phyloP scores from a whole-genome alignment of 2,888 invertebrate species.

The Camponotus fellah region DNA sequence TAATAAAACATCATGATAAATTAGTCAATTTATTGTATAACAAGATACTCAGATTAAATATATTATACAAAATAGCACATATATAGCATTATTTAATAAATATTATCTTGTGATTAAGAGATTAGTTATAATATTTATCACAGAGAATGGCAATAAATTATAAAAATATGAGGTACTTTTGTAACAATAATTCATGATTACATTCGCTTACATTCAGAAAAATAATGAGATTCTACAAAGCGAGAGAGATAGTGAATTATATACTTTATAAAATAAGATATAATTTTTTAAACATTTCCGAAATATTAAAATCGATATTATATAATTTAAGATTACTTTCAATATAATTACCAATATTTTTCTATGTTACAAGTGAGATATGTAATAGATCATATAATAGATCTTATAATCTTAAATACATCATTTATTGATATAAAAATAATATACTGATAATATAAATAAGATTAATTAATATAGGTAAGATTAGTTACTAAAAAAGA shows the following conservation, averaged over 20 bases:
- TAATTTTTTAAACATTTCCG: neutral
- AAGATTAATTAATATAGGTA: neutral
- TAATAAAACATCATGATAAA: constrained; percentile 27
- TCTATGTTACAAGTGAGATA: neutral
- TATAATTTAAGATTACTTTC: neutral
- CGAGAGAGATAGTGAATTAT: neutral
- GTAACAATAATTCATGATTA: neutral
- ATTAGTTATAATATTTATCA: constrained; percentile 9
- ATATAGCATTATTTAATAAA: neutral
- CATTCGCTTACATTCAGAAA: neutral
- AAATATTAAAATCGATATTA: neutral
- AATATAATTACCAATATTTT: neutral
- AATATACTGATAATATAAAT: neutral
- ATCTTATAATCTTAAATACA: neutral
- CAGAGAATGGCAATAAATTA: constrained; percentile 10
- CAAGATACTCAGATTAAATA: neutral
- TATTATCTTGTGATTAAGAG: neutral
- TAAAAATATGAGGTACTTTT: neutral
- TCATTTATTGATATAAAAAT: no score
- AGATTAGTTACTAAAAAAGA: neutral
- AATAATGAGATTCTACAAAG: neutral
- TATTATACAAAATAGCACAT: neutral
- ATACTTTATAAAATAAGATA: neutral
- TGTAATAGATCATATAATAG: neutral
- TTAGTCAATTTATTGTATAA: constrained; percentile 30